These are phyloP conservation scores for Druceiella hillmani DNA, from an alignment of 2,888 invertebrate genomes.

Conservation along the genomic window DNA sequence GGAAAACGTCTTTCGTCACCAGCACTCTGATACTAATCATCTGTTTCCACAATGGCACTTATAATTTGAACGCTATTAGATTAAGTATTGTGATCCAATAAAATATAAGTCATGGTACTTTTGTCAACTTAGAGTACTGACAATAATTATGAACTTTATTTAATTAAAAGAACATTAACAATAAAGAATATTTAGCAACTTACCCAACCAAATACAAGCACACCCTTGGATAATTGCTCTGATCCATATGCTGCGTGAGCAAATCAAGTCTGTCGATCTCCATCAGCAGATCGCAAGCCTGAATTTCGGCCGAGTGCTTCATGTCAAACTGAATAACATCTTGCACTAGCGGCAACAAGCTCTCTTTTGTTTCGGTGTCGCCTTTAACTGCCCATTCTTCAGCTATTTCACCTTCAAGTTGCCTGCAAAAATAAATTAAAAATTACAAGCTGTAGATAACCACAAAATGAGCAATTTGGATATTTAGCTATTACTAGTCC, in stretches of 20 bases:
- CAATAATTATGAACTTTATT: neutral
- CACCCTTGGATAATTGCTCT: constrained; percentile 84
- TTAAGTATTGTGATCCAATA: neutral
- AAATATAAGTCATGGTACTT: neutral
- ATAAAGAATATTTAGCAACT: constrained; percentile 18
- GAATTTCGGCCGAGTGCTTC: constrained; percentile 97
- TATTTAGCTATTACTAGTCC: too few species aligned
- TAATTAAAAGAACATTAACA: neutral
- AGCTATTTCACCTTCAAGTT: constrained; percentile 84
- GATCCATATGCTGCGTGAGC: constrained; percentile 81
- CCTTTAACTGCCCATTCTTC: constrained; percentile 66
- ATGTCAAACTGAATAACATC: constrained; percentile 93
- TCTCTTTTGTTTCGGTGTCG: constrained; percentile 42
- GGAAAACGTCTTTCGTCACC: too few species aligned
- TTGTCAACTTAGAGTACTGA: neutral
- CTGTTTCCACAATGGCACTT: too few species aligned
- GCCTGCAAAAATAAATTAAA: constrained; percentile 48
- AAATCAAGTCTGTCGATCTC: constrained; percentile 91
- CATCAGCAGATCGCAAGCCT: constrained; percentile 97
- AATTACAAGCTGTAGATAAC: too few species aligned
- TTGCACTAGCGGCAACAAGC: constrained; percentile 71
- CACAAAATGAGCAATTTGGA: too few species aligned
- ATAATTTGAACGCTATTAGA: neutral
- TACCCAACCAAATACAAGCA: constrained; percentile 80
- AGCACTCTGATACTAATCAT: too few species aligned